These are phyloP conservation scores for Hemicordylus capensis DNA, from an alignment of 2,113 vertebrate genomes.

Conservation along the genomic window DNA sequence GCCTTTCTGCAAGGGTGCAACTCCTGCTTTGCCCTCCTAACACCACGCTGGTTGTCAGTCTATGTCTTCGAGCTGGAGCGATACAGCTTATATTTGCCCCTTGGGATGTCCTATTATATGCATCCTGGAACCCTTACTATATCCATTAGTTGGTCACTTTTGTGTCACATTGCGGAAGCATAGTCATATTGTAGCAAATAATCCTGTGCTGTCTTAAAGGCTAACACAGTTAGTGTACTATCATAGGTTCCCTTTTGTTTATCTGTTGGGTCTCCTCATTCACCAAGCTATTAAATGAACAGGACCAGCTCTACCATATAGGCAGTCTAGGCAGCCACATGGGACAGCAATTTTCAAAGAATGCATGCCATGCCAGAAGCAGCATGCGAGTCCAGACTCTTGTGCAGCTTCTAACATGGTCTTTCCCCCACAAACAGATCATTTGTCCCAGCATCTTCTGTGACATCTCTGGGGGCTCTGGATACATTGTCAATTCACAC, in stretches of 20 bases:
- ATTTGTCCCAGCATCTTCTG: not conserved
- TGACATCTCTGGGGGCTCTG: not conserved
- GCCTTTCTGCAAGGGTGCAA: no score
- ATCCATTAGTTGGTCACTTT: not conserved
- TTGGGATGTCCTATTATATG: not conserved
- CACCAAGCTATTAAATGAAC: not conserved
- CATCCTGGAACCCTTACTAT: not conserved
- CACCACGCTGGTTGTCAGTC: no score
- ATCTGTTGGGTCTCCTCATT: not conserved
- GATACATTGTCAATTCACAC: no score
- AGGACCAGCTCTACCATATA: no score
- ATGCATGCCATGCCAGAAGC: not conserved
- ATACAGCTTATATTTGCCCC: not conserved
- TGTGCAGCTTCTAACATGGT: not conserved
- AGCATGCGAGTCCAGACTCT: not conserved
- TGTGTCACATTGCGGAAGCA: not conserved
- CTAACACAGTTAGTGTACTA: not conserved
- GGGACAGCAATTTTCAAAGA: not conserved
- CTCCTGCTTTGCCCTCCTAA: no score
- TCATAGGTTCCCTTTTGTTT: not conserved
- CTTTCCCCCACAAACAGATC: not conserved
- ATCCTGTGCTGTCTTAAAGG: not conserved
- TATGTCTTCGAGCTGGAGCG: not conserved
- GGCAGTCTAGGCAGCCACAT: not conserved
- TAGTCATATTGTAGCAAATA: not conserved